Conservation (phyloP, 53 echinoderm and acorn worm genomes). For the Henricia sp. region DNA sequence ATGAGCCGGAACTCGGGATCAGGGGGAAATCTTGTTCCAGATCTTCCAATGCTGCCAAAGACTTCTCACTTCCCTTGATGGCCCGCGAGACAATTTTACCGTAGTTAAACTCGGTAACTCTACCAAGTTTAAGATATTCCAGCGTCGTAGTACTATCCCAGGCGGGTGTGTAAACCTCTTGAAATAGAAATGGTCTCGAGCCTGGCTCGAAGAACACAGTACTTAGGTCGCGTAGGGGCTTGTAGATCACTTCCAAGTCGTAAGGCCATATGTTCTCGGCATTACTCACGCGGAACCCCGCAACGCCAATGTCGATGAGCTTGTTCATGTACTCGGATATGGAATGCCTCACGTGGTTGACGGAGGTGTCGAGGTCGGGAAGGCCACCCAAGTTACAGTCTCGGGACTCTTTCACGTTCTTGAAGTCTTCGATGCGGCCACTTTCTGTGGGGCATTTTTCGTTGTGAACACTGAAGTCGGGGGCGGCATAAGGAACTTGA, state of each 20-base stretch:
- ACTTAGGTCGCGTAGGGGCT: constrained; percentile 67
- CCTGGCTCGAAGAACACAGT: constrained; percentile 45
- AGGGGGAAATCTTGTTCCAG: constrained; percentile 58
- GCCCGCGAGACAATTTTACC: constrained; percentile 61
- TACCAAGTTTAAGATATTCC: constrained; percentile 73
- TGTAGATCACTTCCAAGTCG: constrained; percentile 62
- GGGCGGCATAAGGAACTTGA: constrained; percentile 59
- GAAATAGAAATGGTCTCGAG: constrained; percentile 73
- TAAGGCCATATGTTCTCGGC: constrained; percentile 90
- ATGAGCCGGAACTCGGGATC: constrained; percentile 46
- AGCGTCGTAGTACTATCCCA: constrained; percentile 51
- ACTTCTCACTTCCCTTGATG: constrained; percentile 53
- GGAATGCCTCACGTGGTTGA: constrained; percentile 64
- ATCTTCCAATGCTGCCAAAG: constrained; percentile 46
- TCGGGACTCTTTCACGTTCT: constrained; percentile 65
- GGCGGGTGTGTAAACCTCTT: constrained; percentile 76
- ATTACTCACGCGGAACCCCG: constrained; percentile 84
- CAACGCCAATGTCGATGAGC: constrained; percentile 74
- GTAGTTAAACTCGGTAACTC: constrained; percentile 89
- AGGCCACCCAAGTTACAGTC: constrained; percentile 81
- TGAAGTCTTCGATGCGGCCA: constrained; percentile 69
- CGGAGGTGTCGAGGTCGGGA: constrained; percentile 66
- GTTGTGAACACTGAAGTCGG: constrained; percentile 71
- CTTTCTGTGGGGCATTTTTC: constrained; percentile 49
- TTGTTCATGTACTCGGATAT: constrained; percentile 76